Percentiles rank a stretch among this genome's conserved stretches.
Conservation (phyloP, 2,888 invertebrate genomes). For the Nomada ruficornis region DNA sequence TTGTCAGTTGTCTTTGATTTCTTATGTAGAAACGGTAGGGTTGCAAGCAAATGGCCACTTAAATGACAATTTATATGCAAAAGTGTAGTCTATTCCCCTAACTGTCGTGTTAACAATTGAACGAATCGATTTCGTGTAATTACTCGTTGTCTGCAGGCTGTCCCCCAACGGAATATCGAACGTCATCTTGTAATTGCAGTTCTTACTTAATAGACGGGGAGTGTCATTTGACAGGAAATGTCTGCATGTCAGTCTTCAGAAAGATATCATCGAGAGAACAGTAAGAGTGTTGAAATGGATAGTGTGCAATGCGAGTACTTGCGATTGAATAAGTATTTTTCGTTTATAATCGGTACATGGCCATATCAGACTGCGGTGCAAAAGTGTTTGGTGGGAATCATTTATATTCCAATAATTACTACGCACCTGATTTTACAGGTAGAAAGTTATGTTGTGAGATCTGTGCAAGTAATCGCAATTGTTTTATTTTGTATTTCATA, state of each 20-base stretch:
- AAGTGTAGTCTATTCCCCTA: background rate
- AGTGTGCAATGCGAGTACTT: conserved; percentile 52
- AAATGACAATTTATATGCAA: background rate
- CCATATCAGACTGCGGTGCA: conserved; percentile 67
- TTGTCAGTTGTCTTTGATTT: background rate
- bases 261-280: background rate
- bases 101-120: background rate
- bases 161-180: conserved; percentile 37
- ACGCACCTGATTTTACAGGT: conserved; percentile 71
- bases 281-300: conserved; percentile 43
- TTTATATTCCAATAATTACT: conserved; percentile 59
- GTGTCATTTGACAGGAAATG: background rate
- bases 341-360: conserved; percentile 71
- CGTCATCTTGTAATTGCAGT: background rate
- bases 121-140: conserved; percentile 2
- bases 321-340: conserved; percentile 48
- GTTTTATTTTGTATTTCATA: too few species aligned
- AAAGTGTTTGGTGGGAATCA: conserved; percentile 54
- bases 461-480: background rate
- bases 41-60: background rate
- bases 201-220: background rate
- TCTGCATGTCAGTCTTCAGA: background rate
- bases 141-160: background rate
- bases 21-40: conserved; percentile 6
- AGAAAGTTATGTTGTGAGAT: background rate